Evolutionary conservation across 2,113 vertebrate species (phyloP), one percentile per base, ranked within the genome.

Genomic region (Hymenochirus boettgeri): DNA sequence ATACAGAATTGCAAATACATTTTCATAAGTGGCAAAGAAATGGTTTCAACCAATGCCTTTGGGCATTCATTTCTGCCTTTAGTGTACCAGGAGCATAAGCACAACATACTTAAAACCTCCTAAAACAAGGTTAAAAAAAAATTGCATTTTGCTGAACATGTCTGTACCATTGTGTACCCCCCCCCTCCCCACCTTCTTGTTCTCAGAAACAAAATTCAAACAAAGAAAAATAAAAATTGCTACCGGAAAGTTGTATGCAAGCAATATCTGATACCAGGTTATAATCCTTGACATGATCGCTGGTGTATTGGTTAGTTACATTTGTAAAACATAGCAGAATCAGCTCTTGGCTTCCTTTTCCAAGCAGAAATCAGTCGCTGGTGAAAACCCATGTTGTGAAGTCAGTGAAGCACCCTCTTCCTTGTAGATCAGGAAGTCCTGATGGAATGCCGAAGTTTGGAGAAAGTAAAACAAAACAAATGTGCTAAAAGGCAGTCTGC

Each of bases 271-370:
- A 69, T 31, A 69, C 65, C 35, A 24, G 27, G 57, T 45, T n/a
- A 60, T 52, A 35, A 42, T 45, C 65, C 29, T 31, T 35, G 27
- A 60, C n/a, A 19, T 69, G 65, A 24, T 66, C 39, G 65, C 65
- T 69, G 65, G 65, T 69, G 65, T 69, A 69, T 69, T 69, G 47
- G 57, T 60, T 69, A 59, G 47, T 69, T n/a, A 57, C 47, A 31
- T 4, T 31, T 60, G 65, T 60, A 60, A 56, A 46, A 42, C 21
- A 47, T 60, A 42, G 24, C 42, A 59, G 18, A 58, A 52, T 59
- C 23, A 52, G 31, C 46, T 59, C 50, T 51, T 17, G 25, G 63
- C 29, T 51, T 58, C 63, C 56, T 69, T 42, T 53, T 59, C 19
- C 23, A 22, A 21, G 7, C 15, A 12, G n/a, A 35, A 35, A 35